Base-by-base conservation (phyloP, 2,797 vertebrate species). In the Protonibea diacanthus region DNA sequence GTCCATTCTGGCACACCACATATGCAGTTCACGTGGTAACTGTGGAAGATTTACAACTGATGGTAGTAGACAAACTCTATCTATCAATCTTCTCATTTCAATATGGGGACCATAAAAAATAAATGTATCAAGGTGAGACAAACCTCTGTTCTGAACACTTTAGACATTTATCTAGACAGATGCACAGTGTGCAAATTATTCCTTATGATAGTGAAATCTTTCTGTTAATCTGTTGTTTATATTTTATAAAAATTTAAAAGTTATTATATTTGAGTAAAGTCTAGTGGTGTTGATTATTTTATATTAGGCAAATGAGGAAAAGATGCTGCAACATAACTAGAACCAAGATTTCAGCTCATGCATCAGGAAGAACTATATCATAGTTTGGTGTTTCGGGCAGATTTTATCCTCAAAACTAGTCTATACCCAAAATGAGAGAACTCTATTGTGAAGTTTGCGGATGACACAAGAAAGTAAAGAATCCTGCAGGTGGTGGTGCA, bases 221-320 rank as follows among this genome's bases (percentile, higher is more conserved):
- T 33, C 33, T 33, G 33, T 33, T 33, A 2, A 8, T 33, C 7
- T 33, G 33, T 9, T 8, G 29, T 86, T 68, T 65, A 76, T 78
- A 78, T 87, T 71, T 83, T 45, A 78, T 83, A 29, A 6, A 29
- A 29, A 1, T 29, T 29, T 29, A 4, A 29, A 29, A 29, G 29
- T 29, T 29, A 29, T 29, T 29, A 29, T 29, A 29, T 29, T 29
- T 29, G 51, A 80, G 44, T n/a, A 20, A n/a, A 81, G 60, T 82
- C 71, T 67, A 15, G 70, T 65, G 14, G 33, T 77, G 60, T 55
- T 82, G 59, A 76, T 87, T 79, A 72, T 90, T 88, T 87, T 33
- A 82, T 83, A 53, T n/a, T 2, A 42, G 65, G 45, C 33, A 74
- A 63, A 73, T 49, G 40, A 78, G 70, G 64, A 66, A 52, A 70